phyloP scores from a whole-genome alignment of 2,113 vertebrate species.

The Chlorodrepanis virens region DNA sequence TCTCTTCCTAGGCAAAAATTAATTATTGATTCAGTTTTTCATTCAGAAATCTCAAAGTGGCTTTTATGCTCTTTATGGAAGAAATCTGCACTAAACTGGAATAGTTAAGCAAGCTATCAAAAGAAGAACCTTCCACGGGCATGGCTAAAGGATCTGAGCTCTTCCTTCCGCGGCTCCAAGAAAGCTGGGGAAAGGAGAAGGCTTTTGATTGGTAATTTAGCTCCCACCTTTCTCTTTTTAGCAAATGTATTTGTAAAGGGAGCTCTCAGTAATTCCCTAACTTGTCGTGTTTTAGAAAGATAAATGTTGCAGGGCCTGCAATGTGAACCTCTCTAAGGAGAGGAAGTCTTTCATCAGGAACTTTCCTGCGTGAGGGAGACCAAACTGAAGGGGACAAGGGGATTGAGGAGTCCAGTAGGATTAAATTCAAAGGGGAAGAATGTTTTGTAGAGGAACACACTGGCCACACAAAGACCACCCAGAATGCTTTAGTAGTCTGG shows the following conservation, averaged over 20 bases:
- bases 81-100: background rate
- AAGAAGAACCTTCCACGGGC: background rate
- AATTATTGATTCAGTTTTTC: slow-evolving; percentile 6
- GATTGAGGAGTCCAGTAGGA: background rate
- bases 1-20: background rate
- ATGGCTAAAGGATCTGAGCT: background rate
- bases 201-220: background rate
- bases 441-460: background rate
- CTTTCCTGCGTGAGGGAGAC: background rate
- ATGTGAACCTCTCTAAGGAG: background rate
- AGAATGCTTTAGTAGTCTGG: background rate
- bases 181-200: background rate
- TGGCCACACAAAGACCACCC: background rate
- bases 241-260: background rate
- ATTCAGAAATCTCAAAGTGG: background rate
- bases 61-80: background rate
- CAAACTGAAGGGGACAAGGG: background rate
- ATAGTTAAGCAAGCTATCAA: background rate
- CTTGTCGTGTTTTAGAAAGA: background rate
- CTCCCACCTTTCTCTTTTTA: background rate
- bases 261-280: background rate
- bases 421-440: background rate
- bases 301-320: background rate
- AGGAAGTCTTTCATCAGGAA: background rate
- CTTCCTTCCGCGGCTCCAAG: background rate